Base-by-base conservation (phyloP, 1,140 invertebrate genomes). In the Drosophila obscura region DNA sequence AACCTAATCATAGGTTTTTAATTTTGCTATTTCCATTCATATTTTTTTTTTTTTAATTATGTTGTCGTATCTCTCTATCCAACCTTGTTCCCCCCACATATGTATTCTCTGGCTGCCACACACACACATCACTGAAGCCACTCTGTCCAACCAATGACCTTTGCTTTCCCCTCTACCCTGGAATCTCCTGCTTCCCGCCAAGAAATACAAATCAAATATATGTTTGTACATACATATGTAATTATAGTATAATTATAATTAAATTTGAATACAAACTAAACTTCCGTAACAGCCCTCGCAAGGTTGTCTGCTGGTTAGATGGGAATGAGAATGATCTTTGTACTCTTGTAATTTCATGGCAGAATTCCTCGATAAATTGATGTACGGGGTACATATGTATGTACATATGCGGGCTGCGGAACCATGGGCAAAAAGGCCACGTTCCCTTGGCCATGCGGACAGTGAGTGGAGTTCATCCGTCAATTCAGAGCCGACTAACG, bases 311-410 rank as follows among this genome's bases (percentile, higher is more conserved):
- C 49, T 50, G 26, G 16, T 31, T 43, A 26, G 19, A 22, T 41
- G 51, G 15, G 52, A 22, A 19, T 19, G 19, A 19, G 19, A 19
- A 57, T 52, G 62, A 51, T 57, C 35, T 57, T 65, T 49, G 16
- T 43, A 52, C 60, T 64, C 64, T 74, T 67, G 53, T 67, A 67
- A 68, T 76, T 87, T 85, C 69, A 85, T 81, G 82, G 50, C 62
- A 85, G 82, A 85, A 82, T 78, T 87, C 51, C 71, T 63, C 43
- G 22, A 71, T 61, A 85, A 87, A 85, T 85, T 85, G 52, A 75
- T 69, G 66, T 50, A 64, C 22, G n/a, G n/a, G n/a, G n/a, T n/a
- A n/a, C n/a, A n/a, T n/a, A n/a, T n/a, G n/a, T n/a, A 75, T 69
- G 66, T 50, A 64, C 22, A 46, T 41, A 63, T 44, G 52, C 16